Evolutionary conservation across 2,888 invertebrate genomes (phyloP).

Genomic region (Tenthredo amoena): DNA sequence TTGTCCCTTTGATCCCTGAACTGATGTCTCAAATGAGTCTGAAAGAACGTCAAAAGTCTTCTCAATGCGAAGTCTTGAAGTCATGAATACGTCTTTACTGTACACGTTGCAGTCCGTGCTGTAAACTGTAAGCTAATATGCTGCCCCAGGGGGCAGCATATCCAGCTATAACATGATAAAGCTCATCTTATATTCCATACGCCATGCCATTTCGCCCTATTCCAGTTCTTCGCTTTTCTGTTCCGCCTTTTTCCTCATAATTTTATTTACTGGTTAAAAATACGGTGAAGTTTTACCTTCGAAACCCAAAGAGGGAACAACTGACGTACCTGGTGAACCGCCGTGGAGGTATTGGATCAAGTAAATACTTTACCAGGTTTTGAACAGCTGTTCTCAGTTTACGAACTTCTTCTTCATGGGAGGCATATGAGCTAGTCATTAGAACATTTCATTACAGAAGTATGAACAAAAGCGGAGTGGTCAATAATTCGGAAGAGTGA

Average conservation of each 20-base stretch:
- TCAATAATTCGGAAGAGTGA: not conserved
- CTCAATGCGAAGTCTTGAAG: not conserved
- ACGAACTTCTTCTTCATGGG: not conserved
- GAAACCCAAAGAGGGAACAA: not conserved
- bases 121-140: slow-evolving; percentile 15
- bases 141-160: not conserved
- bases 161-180: not conserved
- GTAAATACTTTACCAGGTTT: not conserved
- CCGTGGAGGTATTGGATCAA: not conserved
- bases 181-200: not conserved
- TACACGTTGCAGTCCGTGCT: not conserved
- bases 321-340: not conserved
- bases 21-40: not conserved
- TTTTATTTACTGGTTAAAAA: not conserved
- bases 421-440: not conserved
- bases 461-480: not conserved
- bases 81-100: not conserved
- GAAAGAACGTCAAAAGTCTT: not conserved
- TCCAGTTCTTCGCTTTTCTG: not conserved
- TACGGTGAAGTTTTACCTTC: not conserved
- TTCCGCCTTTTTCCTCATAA: not conserved
- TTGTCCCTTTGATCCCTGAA: not conserved
- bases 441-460: not conserved
- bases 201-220: not conserved
- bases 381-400: not conserved